Base-by-base conservation (phyloP, 1,140 invertebrate species). In the Nymphalis io region DNA sequence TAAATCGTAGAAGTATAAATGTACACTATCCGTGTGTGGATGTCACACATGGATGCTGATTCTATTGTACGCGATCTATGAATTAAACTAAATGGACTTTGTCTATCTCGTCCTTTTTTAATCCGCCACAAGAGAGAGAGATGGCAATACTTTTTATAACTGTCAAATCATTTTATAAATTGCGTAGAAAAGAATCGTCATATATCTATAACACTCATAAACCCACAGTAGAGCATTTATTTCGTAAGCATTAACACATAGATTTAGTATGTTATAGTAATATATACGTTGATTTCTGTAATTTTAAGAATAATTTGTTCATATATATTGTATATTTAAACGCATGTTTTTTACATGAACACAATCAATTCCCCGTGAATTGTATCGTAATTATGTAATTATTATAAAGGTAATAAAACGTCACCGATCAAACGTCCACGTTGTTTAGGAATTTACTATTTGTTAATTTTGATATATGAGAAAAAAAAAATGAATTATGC, bases 281-380 rank as follows among this genome's bases (percentile, higher is more conserved):
- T 91, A 90, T 90, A 91, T 91, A 85, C 79, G 89, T 91, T 91
- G 89, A 90, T 85, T 91, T 88, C 82, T 90, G 63, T 90, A 89
- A 83, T 75, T 77, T 27, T 81, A 89, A 88, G 85, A 63, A 74
- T 81, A 83, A 78, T 88, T 88, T 85, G 81, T 84, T 84, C 76
- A 74, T 77, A 78, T n/a, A n/a, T 76, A 75, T 79, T 72, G 78
- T 64, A 80, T 75, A 79, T 79, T 81, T 79, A 77, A n/a, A 82
- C 61, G 40, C 55, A 46, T 53, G 48, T 13, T 70, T n/a, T 63
- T 20, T 16, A 68, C 21, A 57, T 61, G 18, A 70, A 57, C 27
- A 77, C 74, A 68, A 75, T 63, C 73, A 68, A 42, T 74, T 75
- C 75, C 84, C 82, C 79, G 83, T 87, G 84, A 89, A 76, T 73